Conservation (phyloP, 1,140 invertebrate genomes). For the Hyles vespertilio region DNA sequence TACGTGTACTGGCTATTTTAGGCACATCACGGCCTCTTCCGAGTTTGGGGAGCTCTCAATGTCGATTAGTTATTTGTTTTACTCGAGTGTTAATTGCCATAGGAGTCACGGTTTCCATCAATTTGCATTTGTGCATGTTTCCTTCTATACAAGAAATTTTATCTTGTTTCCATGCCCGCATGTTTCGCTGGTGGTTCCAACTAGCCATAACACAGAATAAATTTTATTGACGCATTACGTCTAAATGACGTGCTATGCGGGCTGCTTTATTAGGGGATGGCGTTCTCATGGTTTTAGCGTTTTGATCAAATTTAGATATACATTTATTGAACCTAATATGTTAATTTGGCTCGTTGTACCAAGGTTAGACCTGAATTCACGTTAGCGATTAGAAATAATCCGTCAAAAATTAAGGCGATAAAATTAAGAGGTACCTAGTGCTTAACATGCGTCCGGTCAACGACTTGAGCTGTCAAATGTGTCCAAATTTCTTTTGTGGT, state of each 20-base stretch:
- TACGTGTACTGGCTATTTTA: constrained; percentile 13
- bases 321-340: too few species aligned
- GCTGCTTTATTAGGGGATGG: constrained; percentile 20
- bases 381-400: too few species aligned
- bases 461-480: background rate
- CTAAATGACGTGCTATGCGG: constrained; percentile 23
- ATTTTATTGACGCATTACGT: constrained; percentile 26
- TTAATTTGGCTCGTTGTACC: too few species aligned
- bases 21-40: constrained; percentile 14
- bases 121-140: too few species aligned
- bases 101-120: too few species aligned
- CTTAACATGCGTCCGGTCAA: too few species aligned
- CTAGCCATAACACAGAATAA: constrained; percentile 14
- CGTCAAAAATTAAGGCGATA: too few species aligned
- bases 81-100: too few species aligned
- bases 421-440: too few species aligned
- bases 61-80: background rate
- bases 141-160: background rate
- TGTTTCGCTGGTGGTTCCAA: constrained; percentile 14
- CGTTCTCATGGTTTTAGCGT: background rate
- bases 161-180: constrained; percentile 20
- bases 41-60: constrained; percentile 12
- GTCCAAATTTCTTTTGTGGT: background rate
- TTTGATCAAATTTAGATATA: too few species aligned
- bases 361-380: too few species aligned